Percentiles rank a stretch among this genome's conserved stretches.
Conservation (phyloP, 2,888 invertebrate species). For the Drosophila greeni region DNA sequence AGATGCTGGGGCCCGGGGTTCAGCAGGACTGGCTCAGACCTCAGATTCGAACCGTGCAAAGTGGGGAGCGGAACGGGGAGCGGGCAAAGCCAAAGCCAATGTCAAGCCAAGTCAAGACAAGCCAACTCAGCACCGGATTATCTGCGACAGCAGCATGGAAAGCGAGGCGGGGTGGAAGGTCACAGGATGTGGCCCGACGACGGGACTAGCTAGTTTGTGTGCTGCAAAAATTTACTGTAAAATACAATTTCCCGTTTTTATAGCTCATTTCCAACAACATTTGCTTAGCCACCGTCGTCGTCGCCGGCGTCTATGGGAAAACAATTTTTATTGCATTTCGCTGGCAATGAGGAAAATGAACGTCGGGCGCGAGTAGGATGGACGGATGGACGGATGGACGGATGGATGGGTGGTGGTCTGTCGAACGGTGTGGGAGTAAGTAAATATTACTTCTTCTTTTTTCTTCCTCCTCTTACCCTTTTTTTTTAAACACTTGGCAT, state of each 20-base stretch:
- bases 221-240: slow-evolving; percentile 68
- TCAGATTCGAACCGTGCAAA: slow-evolving; percentile 9
- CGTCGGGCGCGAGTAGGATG: slow-evolving; percentile 19
- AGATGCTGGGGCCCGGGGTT: slow-evolving; percentile 35
- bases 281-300: slow-evolving; percentile 60
- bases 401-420: neutral
- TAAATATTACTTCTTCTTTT: slow-evolving; percentile 64
- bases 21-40: slow-evolving; percentile 4
- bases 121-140: slow-evolving; percentile 73
- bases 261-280: slow-evolving; percentile 74
- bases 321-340: slow-evolving; percentile 74
- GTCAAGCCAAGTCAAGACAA: slow-evolving; percentile 74
- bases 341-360: slow-evolving; percentile 69
- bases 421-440: slow-evolving; percentile 50
- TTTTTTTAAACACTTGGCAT: slow-evolving; percentile 68
- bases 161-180: slow-evolving; percentile 28
- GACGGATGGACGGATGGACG: neutral
- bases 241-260: slow-evolving; percentile 73
- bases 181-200: slow-evolving; percentile 26
- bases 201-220: slow-evolving; percentile 66
- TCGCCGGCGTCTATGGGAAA: slow-evolving; percentile 60
- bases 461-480: slow-evolving; percentile 26
- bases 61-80: slow-evolving; percentile 18
- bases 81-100: slow-evolving; percentile 66
- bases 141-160: slow-evolving; percentile 68